Percentiles rank a stretch among this genome's conserved stretches.
Conservation (phyloP, 2,888 invertebrate genomes). For the Netelia virgata region DNA sequence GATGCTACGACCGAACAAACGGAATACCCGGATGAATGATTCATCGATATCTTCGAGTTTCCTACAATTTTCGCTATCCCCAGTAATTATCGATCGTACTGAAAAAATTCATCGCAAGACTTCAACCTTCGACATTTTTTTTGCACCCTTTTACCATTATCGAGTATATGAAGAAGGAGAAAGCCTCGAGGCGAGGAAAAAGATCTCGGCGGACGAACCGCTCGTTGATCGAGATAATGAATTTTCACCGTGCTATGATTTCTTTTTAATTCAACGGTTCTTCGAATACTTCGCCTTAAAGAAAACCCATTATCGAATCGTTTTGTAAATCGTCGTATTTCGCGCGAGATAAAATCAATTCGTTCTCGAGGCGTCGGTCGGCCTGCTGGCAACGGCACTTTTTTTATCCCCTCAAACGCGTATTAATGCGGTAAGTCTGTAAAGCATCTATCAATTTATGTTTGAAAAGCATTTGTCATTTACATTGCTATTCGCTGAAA, state of each 20-base stretch:
- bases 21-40: constrained; percentile 14
- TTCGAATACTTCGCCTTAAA: constrained; percentile 11
- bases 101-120: no score
- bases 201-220: background rate
- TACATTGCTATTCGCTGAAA: no score
- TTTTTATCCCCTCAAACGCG: constrained; percentile 11
- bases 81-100: background rate
- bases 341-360: constrained; percentile 23
- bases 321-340: background rate
- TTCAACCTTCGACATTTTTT: background rate
- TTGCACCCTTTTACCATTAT: background rate
- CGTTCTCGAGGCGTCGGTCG: background rate
- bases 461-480: no score
- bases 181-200: background rate
- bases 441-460: no score
- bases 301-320: background rate
- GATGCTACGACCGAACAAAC: background rate
- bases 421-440: constrained; percentile 28
- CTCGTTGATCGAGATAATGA: background rate
- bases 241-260: background rate
- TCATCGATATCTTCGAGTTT: background rate
- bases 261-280: background rate
- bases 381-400: background rate
- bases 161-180: background rate
- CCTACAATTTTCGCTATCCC: background rate